These are phyloP conservation scores for Vidua chalybeata DNA, from an alignment of 2,113 vertebrate species.

Conservation along the genomic window DNA sequence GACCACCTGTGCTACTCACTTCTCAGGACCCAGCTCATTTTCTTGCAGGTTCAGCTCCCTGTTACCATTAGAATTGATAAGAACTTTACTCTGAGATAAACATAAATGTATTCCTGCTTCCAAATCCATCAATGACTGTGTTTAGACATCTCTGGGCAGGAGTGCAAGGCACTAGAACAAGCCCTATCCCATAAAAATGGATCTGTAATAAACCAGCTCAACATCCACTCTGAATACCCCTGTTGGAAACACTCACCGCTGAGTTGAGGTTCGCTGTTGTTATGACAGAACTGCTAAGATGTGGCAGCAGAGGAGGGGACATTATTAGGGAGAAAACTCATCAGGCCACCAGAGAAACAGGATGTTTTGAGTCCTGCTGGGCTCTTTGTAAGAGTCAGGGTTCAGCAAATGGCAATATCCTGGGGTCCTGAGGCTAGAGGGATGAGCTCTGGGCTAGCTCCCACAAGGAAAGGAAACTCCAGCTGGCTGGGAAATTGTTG, in stretches of 20 bases:
- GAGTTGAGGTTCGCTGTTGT: accelerated
- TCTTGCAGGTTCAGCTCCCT: background rate
- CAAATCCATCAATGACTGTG: background rate
- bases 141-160: background rate
- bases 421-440: background rate
- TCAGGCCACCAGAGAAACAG: background rate
- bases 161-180: background rate
- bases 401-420: background rate
- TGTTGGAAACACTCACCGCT: background rate
- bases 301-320: background rate
- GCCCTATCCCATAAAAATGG: background rate
- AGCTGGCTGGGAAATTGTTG: background rate
- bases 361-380: background rate
- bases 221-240: background rate
- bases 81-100: background rate
- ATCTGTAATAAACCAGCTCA: background rate
- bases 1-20: accelerated
- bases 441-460: background rate
- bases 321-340: background rate
- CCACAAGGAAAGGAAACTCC: background rate
- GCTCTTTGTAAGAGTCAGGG: background rate
- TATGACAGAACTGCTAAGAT: background rate
- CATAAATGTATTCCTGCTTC: background rate
- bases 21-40: background rate
- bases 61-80: background rate